Conservation (phyloP, 1,140 invertebrate genomes). For the Adelges cooleyi region DNA sequence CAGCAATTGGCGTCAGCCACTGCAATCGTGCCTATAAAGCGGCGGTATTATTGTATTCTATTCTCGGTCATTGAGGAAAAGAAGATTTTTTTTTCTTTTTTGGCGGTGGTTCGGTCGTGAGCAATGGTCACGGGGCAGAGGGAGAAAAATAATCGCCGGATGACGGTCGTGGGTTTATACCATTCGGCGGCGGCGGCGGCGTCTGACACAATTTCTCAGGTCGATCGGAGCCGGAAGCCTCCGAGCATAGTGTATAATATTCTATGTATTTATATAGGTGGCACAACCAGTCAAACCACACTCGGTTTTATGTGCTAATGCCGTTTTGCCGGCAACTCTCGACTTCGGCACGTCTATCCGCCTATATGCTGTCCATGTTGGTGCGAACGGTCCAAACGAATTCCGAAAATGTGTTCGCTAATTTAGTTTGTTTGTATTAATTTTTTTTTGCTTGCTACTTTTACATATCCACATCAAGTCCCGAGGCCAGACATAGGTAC, state of each 20-base stretch:
- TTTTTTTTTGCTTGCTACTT: no score
- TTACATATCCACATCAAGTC: no score
- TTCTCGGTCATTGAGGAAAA: no score
- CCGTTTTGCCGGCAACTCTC: neutral
- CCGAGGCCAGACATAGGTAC: no score
- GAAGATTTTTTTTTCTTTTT: neutral
- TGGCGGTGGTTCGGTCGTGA: neutral
- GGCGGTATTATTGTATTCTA: no score
- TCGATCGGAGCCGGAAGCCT: conserved; percentile 22
- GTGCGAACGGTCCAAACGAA: no score
- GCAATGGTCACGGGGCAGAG: neutral
- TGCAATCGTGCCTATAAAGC: no score
- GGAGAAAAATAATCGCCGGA: conserved; percentile 10
- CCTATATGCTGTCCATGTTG: no score
- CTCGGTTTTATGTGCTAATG: neutral
- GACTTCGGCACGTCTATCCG: no score
- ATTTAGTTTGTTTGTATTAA: no score
- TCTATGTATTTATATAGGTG: neutral
- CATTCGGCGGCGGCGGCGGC: neutral
- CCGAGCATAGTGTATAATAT: neutral
- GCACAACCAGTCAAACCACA: conserved; percentile 13
- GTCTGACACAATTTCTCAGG: conserved; percentile 23
- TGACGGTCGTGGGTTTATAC: conserved; percentile 25
- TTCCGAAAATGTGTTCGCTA: no score
- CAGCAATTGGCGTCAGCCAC: no score